Conservation (phyloP, 2,113 vertebrate genomes). For the Pterocles gutturalis region DNA sequence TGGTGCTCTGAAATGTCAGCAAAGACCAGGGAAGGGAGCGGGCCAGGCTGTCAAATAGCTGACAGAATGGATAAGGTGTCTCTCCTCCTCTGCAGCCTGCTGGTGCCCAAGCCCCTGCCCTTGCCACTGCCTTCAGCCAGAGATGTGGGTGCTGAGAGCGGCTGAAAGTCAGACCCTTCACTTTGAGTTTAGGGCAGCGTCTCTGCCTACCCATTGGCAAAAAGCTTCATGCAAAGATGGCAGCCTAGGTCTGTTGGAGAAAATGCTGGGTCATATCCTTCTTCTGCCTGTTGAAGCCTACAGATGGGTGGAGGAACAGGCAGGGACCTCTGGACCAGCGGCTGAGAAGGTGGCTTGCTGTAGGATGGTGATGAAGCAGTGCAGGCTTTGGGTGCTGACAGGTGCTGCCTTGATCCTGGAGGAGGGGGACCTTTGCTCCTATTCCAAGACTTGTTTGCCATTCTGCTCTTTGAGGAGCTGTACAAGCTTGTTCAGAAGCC, state of each 20-base stretch:
- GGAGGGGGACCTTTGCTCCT: background rate
- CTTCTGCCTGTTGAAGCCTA: background rate
- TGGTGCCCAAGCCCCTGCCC: background rate
- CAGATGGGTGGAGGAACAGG: background rate
- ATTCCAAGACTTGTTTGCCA: background rate
- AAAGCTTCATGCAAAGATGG: background rate
- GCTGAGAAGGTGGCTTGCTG: background rate
- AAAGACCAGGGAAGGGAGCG: background rate
- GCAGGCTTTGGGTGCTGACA: background rate
- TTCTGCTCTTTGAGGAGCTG: background rate
- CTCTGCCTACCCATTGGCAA: background rate
- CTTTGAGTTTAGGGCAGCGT: background rate
- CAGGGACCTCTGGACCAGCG: background rate
- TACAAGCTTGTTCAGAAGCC: background rate
- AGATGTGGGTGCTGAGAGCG: background rate
- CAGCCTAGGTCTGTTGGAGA: background rate
- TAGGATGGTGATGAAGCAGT: background rate
- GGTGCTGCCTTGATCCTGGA: background rate
- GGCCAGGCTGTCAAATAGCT: background rate
- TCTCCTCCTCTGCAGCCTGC: background rate
- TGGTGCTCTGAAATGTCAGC: background rate
- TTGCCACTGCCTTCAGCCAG: background rate
- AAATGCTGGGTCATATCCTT: background rate
- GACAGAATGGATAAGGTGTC: background rate
- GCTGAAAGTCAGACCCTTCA: background rate